Conservation (phyloP, 2,797 vertebrate species). For the Leptoclinus maculatus region DNA sequence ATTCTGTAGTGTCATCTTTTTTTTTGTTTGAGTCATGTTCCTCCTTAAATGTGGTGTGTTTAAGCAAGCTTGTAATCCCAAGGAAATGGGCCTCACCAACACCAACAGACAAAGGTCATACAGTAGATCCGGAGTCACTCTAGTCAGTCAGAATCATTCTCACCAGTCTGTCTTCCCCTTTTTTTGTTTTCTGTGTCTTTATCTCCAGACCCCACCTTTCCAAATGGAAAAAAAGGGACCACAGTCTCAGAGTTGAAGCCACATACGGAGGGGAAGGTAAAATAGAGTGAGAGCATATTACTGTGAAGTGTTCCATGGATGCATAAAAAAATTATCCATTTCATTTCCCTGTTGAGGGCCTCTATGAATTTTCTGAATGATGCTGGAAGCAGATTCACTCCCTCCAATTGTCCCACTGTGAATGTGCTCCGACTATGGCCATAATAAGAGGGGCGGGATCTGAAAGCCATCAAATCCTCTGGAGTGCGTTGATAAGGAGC, state of each 20-base stretch:
- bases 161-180: conserved; percentile 36
- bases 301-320: conserved; percentile 72
- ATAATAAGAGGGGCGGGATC: conserved; percentile 79
- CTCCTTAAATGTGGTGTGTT: conserved; percentile 11
- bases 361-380: conserved; percentile 81
- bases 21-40: conserved; percentile 19
- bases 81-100: conserved; percentile 30
- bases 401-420: conserved; percentile 67
- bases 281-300: conserved; percentile 75
- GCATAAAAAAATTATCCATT: conserved; percentile 73
- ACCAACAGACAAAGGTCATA: conserved; percentile 48
- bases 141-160: conserved; percentile 48
- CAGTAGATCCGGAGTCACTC: conserved; percentile 40
- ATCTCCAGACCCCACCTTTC: conserved; percentile 71
- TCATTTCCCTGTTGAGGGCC: conserved; percentile 78
- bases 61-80: conserved; percentile 32
- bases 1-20: conserved; percentile 8
- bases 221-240: conserved; percentile 62
- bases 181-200: conserved; percentile 61
- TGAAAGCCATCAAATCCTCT: conserved; percentile 78
- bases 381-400: conserved; percentile 75
- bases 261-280: conserved; percentile 71
- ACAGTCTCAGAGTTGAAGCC: conserved; percentile 53
- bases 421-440: conserved; percentile 76
- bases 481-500: conserved; percentile 83